Base-by-base conservation (phyloP, 2,888 invertebrate genomes). In the Tolmerus cingulatus region DNA sequence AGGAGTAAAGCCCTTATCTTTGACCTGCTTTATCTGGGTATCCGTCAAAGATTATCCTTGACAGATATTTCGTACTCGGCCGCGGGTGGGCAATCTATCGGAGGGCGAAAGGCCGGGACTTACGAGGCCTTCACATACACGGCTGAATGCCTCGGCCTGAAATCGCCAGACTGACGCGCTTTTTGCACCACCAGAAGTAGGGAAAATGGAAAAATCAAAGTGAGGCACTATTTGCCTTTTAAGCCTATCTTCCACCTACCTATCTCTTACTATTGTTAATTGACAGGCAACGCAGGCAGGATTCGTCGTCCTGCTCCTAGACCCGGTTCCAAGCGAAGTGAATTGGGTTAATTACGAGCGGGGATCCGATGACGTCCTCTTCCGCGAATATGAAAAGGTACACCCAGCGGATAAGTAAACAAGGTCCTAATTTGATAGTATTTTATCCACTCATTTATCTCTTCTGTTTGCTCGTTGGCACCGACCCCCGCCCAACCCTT, bases 391-490 rank as follows among this genome's bases (percentile, higher is more conserved):
- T 12, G 66, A 23, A 66, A 66, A 66, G 66, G 66, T 66, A 66
- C 27, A 66, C 66, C 23, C 19, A 66, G 14, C 14, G 23, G 57
- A 82, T 82, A 82, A 86, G 34, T 86, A 86, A 55, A 86, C 77
- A 77, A 55, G 23, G 34, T 23, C 40, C 86, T 86, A 86, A 77
- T 86, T 86, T 86, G 86, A 77, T 86, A 46, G 86, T 57, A 37
- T 86, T 77, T 77, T 76, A 86, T 77, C 77, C 40, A 77, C 77
- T 86, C 77, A 86, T 86, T 86, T 86, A 86, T 76, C 76, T 76
- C 27, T 74, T 27, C 74, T 43, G 16, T 82, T 82, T 82, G n/a
- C 34, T 30, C 46, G 51, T 55, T 55, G 0, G 55, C 55, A 5
- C 55, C 9, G 55, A 55, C 55, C 23, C 66, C 66, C 19, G 66